Evolutionary conservation across 2,797 vertebrate genomes (phyloP).

Genomic region (Phrynocephalus vlangalii): DNA sequence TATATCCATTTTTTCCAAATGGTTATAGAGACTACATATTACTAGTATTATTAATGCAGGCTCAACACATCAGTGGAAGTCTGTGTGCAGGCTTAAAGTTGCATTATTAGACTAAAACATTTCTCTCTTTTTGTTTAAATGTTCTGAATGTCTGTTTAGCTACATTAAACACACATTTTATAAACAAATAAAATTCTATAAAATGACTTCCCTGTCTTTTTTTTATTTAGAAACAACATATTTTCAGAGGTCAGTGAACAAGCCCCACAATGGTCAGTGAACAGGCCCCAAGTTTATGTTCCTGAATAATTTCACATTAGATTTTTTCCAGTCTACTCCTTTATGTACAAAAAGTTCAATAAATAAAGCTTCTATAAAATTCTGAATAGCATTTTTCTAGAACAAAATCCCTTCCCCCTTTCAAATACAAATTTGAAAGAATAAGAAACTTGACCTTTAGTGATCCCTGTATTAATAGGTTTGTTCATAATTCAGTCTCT

Average conservation of each 20-base stretch:
- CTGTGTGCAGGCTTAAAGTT: slow-evolving; percentile 12
- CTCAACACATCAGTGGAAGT: neutral
- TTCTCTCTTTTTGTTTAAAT: neutral
- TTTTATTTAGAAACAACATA: slow-evolving; percentile 60
- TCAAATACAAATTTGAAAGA: slow-evolving; percentile 84
- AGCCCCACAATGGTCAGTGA: slow-evolving; percentile 35
- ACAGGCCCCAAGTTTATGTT: slow-evolving; percentile 69
- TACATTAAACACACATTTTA: slow-evolving; percentile 51
- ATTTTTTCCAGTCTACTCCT: slow-evolving; percentile 68
- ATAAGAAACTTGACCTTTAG: slow-evolving; percentile 87
- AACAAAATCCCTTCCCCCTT: slow-evolving; percentile 52
- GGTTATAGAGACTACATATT: slow-evolving; percentile 1
- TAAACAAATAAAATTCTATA: slow-evolving; percentile 57
- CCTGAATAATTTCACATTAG: slow-evolving; percentile 70
- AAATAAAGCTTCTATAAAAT: slow-evolving; percentile 73
- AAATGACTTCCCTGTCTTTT: slow-evolving; percentile 40
- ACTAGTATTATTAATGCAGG: neutral
- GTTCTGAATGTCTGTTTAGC: slow-evolving; percentile 38
- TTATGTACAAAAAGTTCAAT: slow-evolving; percentile 72
- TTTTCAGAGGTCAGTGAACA: slow-evolving; percentile 62
- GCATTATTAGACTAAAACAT: neutral
- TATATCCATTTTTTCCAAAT: neutral
- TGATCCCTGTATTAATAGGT: slow-evolving; percentile 86
- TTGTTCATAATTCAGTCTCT: slow-evolving; percentile 89
- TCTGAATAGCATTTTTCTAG: slow-evolving; percentile 73